Conservation (phyloP, 2,797 vertebrate genomes). For the Falco peregrinus region DNA sequence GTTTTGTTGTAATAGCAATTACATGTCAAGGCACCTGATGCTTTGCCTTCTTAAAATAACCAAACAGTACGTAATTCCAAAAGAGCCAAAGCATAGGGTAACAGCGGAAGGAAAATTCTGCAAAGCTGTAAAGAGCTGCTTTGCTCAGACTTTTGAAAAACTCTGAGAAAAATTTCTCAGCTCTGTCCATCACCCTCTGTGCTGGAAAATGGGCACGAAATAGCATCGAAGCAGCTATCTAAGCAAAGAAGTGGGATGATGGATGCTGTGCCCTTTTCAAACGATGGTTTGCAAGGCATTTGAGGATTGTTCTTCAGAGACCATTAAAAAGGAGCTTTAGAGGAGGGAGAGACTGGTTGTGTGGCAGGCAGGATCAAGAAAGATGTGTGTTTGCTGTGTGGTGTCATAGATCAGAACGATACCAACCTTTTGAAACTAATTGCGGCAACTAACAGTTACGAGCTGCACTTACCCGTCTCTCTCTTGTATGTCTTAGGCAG, state of each 20-base stretch:
- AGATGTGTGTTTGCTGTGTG: conserved; percentile 27
- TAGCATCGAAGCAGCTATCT: not conserved
- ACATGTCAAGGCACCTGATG: not conserved
- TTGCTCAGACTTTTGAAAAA: conserved; percentile 20
- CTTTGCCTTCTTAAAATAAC: conserved; percentile 28
- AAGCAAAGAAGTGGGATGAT: conserved; percentile 43
- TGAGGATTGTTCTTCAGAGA: conserved; percentile 54
- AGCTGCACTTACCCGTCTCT: not conserved
- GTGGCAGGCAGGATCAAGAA: conserved; percentile 48
- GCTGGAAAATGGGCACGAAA: not conserved
- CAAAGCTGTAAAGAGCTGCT: not conserved
- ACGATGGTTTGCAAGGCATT: not conserved
- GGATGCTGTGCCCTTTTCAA: conserved; percentile 60
- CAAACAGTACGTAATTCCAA: not conserved
- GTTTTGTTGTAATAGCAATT: conserved; percentile 50
- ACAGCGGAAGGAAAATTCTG: not conserved
- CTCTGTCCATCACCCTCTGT: not conserved
- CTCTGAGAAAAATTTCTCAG: not conserved
- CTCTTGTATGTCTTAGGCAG: not conserved
- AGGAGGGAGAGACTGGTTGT: not conserved
- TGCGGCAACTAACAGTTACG: not conserved
- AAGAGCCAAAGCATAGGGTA: not conserved
- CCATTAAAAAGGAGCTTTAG: conserved; percentile 44
- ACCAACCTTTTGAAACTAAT: conserved; percentile 52
- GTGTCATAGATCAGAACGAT: conserved; percentile 43